These are phyloP conservation scores for Oikopleura albicans DNA, from an alignment of 23 tunicate genomes.

Conservation along the genomic window DNA sequence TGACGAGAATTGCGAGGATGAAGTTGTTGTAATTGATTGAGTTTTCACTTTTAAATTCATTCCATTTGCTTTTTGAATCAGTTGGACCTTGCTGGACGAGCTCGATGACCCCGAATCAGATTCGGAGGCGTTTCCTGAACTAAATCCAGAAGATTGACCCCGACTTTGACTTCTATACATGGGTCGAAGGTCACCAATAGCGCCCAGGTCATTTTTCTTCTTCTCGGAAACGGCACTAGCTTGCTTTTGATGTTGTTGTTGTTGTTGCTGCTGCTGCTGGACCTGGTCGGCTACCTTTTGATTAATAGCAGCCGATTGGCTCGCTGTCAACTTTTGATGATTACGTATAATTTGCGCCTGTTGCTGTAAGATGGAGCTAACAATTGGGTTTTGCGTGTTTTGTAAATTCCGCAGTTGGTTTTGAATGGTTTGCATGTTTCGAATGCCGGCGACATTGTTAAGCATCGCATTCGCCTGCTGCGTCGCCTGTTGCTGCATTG, in stretches of 20 bases:
- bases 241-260: background rate
- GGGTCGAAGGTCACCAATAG: constrained; percentile 9
- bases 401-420: background rate
- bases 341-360: background rate
- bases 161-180: background rate
- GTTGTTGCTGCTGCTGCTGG: too few species aligned
- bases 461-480: background rate
- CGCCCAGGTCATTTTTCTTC: background rate
- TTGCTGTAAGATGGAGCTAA: background rate
- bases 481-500: background rate
- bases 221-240: background rate
- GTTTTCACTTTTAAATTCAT: background rate
- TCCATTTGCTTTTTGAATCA: background rate
- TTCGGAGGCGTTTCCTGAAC: constrained; percentile 1
- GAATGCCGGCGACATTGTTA: background rate
- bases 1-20: background rate
- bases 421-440: background rate
- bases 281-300: background rate
- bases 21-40: background rate
- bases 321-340: background rate
- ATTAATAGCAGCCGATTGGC: background rate
- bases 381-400: background rate
- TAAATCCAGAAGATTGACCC: background rate
- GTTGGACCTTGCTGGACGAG: background rate
- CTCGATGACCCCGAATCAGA: background rate